Evolutionary conservation across 2,888 invertebrate genomes (phyloP), one percentile per base, ranked within the genome.

Genomic region (Oegoconia quadripuncta): DNA sequence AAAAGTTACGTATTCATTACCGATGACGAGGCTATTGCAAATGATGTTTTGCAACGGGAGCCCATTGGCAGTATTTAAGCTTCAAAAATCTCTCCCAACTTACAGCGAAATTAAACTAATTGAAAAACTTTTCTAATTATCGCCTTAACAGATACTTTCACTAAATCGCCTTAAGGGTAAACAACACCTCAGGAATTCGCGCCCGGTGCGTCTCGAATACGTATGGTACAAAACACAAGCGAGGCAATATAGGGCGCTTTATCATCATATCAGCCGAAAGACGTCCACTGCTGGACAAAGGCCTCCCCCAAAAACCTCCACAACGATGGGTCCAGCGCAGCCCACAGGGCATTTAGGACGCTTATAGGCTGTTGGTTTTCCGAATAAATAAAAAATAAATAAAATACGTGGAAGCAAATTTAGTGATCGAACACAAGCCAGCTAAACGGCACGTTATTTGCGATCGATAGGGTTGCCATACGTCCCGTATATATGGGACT

Each of bases 41-140:
- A n/a, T n/a, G n/a, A n/a, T 6, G 9, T 18, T 31, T 5, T 17
- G 18, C 23, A n/a, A n/a, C 23, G n/a, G 23, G 11, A 23, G 11
- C 23, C 23, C n/a, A 18, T n/a, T n/a, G n/a, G n/a, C n/a, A n/a
- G n/a, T n/a, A 71, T 60, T 67, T 74, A 71, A 79, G 73, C 77
- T 80, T 81, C 74, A 82, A 82, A 83, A 81, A 82, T 79, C 75
- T 75, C 67, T 60, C 48, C 47, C 56, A 64, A 75, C 77, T 80
- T 76, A 81, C 74, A 75, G 73, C 71, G 68, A 81, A 83, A 83
- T 84, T 82, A 76, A 80, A 83, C 78, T 86, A 86, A 86, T 86
- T 84, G 83, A 86, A 86, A 86, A 86, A 86, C 66, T 86, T 86
- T 86, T 82, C 82, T 86, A 86, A 86, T 86, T 86, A 86, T 84